Evolutionary conservation across 2,797 vertebrate species (phyloP).

Genomic region (Danio kyathit): DNA sequence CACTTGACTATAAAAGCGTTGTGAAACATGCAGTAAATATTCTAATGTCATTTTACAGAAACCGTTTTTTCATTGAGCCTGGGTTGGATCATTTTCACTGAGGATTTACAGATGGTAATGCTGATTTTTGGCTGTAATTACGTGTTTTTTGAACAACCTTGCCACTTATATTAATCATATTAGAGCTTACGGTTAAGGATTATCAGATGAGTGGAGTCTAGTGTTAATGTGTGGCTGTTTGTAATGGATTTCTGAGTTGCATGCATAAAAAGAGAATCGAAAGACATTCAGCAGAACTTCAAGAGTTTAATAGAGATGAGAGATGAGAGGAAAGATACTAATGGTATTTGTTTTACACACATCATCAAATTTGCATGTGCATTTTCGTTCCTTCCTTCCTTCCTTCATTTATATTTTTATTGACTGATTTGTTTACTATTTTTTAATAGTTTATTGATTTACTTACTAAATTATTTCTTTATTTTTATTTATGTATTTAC

Average conservation of each 20-base stretch:
- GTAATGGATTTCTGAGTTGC: neutral
- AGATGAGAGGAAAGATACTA: neutral
- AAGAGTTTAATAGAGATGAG: neutral
- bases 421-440: too few species aligned
- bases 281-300: neutral
- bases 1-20: neutral
- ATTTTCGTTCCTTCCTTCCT: too few species aligned
- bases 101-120: neutral
- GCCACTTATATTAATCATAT: neutral
- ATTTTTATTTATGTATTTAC: too few species aligned
- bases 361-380: neutral
- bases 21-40: neutral
- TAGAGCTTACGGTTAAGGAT: neutral
- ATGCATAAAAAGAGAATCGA: neutral
- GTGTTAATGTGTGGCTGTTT: neutral
- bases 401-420: too few species aligned
- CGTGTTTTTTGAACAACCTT: neutral
- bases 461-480: too few species aligned
- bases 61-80: neutral
- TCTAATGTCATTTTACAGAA: neutral
- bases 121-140: neutral
- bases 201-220: neutral
- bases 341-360: conserved; percentile 12
- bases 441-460: too few species aligned
- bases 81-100: neutral